Percentiles rank a stretch among this genome's conserved stretches.
Conservation (phyloP, 2,888 invertebrate genomes). For the Latrodectus elegans region DNA sequence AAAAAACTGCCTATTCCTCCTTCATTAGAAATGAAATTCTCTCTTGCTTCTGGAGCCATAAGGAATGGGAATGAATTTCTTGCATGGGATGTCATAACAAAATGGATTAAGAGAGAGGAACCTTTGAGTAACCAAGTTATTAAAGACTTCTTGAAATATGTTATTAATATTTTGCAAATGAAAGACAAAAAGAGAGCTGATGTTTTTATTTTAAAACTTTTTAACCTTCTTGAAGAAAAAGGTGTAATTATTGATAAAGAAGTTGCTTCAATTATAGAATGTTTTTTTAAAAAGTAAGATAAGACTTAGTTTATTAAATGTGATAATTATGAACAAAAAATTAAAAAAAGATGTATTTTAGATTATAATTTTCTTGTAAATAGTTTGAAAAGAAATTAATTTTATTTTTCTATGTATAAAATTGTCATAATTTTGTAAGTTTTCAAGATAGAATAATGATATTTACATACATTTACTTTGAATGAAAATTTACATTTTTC, state of each 20-base stretch:
- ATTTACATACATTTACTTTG: no score
- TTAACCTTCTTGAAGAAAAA: constrained; percentile 20
- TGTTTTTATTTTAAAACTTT: constrained; percentile 13
- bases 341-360: no score
- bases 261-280: constrained; percentile 25
- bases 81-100: constrained; percentile 42
- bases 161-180: constrained; percentile 2
- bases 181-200: constrained; percentile 1
- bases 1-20: constrained; percentile 11
- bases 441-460: no score
- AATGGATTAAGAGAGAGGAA: constrained; percentile 14
- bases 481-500: no score
- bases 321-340: no score
- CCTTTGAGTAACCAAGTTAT: constrained; percentile 9
- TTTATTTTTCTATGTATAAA: no score
- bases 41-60: constrained; percentile 38
- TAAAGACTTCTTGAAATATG: constrained; percentile 24
- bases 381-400: no score
- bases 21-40: constrained; percentile 8
- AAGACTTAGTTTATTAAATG: no score
- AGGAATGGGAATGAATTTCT: constrained; percentile 34
- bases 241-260: constrained; percentile 14
- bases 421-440: no score
- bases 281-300: constrained; percentile 39
- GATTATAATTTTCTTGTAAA: no score